Base-by-base conservation (phyloP, 2,797 vertebrate genomes). In the Danio jaintianensis region DNA sequence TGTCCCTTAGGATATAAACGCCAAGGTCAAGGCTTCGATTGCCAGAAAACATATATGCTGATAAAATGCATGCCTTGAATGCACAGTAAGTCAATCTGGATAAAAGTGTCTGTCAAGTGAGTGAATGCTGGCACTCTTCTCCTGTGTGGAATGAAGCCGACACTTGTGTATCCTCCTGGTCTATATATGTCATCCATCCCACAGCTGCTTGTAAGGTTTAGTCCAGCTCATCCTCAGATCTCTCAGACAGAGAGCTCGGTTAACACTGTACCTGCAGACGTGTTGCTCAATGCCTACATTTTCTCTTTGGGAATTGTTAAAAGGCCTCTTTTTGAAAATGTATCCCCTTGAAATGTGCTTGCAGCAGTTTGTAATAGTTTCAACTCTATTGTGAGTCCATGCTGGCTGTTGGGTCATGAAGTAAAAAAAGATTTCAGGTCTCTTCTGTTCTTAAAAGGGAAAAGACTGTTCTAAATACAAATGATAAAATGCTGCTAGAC, bases 151-250 rank as follows among this genome's bases (percentile, higher is more conserved):
- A 16, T 29, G 50, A 55, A 36, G 18, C 38, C 18, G 8, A 13
- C 18, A 36, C 48, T 11, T 42, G 36, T 53, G 56, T 61, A 40
- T 47, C 47, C 29, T 29, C 29, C 18, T 13, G 15, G 62, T 66
- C 20, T 53, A 66, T 76, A 22, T 56, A 10, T 76, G 38, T 76
- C 61, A n/a, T 29, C 29, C 29, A 29, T 66, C 20, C 50, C 50
- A 67, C 52, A 29, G 16, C n/a, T 66, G 50, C 62, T 67, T 77
- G 15, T 55, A 45, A 67, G 63, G 50, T 77, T 77, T 67, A 56
- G 52, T 67, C 61, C 62, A 77, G 48, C 61, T 67, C 42, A 56
- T 43, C 50, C 50, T 55, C 18, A 63, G 76, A 76, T 66, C 62
- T 56, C 50, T 43, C 20, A 42, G 62, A 67, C 20, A 56, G 40